Evolutionary conservation across 2,113 vertebrate genomes (phyloP), one percentile per base, ranked within the genome.

Genomic region (Psophia crepitans): DNA sequence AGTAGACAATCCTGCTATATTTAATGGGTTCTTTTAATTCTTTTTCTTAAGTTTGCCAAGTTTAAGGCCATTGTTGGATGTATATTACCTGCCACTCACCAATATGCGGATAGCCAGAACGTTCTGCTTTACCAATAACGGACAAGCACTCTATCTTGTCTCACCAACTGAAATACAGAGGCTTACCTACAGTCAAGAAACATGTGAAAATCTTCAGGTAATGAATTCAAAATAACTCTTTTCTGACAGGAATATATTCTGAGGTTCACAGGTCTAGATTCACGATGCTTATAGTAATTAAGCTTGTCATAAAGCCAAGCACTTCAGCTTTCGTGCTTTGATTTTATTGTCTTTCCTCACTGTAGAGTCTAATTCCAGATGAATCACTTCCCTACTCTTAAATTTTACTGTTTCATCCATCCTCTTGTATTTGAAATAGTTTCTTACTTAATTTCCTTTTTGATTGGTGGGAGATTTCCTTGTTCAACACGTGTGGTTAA

Each of bases 51-150:
- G 99, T 98, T 98, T 99, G 97, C 99, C 99, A 15, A 99, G 99
- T 75, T 98, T 99, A 98, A 99, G 99, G 97, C 99, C 99, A 11
- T 97, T 99, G 75, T 96, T 99, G 98, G 99, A 99, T 97, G 99
- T 99, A 48, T 99, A 99, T 98, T 99, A 99, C 98, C 97, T 99
- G 98, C 99, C 99, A 37, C 98, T 99, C 94, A 99, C 99, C 69
- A 99, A 99, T 95, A 99, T 99, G 99, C 98, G 99, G 97, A 99
- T 99, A 99, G 99, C 99, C 90, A 99, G 99, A 96, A 99, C 99
- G 0, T 99, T 99, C 98, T 99, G 99, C 98, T 99, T 99, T 98
- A 99, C 99, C 91, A 99, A 99, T 98, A 98, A 99, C 28, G 99
- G 99, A 89, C 99, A 99, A 98, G 99, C 99, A 35, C 98, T 99